Evolutionary conservation across 1,140 invertebrate genomes (phyloP), one percentile per base, ranked within the genome.

Genomic region (Bombus ignitus): DNA sequence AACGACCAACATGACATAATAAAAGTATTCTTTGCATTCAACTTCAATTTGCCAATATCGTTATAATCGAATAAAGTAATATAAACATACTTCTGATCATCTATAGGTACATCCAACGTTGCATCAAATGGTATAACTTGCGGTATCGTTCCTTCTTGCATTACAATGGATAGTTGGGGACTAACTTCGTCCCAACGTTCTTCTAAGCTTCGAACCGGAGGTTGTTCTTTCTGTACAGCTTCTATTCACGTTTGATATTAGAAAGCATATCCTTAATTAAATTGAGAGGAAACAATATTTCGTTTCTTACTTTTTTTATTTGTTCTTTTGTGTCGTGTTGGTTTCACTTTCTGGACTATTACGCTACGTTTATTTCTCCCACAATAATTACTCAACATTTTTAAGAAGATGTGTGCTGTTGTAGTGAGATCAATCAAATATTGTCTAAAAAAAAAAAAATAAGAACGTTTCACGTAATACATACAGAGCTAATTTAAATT

Each of bases 401-500:
- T 99, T 72, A 99, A 93, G 94, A 99, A 99, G 85, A 99, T 95
- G 95, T 99, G 98, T 44, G 97, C 97, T 0, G 98, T 98, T 93
- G 99, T 97, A 25, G 99, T 95, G 25, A 99, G 95, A 95, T 99
- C 98, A 80, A 97, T 96, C 72, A 99, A 95, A 94, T 98, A 99
- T 2, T 96, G 94, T 91, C 98, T 98, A 85, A 57, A 87, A 72
- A 39, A 39, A 32, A 32, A 37, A 13, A n/a, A 28, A 37, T 28
- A 8, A 18, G 9, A 66, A 66, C 15, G 9, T 66, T 62, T 9
- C 59, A 62, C 28, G 5, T 22, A 62, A 18, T 66, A 6, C 15
- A 18, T 9, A 18, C 12, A n/a, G 15, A 1, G 1, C 2, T 66
- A 35, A 18, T 66, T 32, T 35, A 66, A 32, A 35, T 9, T 32